Base-by-base conservation (phyloP, 2,113 vertebrate species). In the Vireo altiloquus region DNA sequence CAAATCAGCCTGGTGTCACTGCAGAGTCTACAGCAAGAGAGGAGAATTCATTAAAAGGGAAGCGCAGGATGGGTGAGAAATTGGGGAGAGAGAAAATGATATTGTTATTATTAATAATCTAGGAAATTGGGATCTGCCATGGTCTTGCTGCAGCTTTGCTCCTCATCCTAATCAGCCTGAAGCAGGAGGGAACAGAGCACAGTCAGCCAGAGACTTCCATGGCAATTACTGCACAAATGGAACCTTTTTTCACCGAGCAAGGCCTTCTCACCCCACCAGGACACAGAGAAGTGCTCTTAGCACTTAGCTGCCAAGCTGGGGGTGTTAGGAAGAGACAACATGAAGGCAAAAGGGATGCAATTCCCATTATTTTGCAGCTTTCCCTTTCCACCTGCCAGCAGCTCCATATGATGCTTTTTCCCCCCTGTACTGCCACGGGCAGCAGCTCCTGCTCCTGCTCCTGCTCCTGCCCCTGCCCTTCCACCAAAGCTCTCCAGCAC, bases 1-100 rank as follows among this genome's bases (percentile, higher is more conserved):
- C 94, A 97, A 97, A 97, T 97, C 95, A 96, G 95, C 72, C 87
- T 75, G 68, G 87, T 91, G 90, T 72, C 95, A 90, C 69, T 49
- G 93, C 20, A 4, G 76, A 87, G 93, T 87, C 94, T 87, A 14
- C 76, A 37, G 94, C 70, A 23, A 88, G 84, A 39, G 93, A 64
- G 79, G 83, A 46, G 85, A 88, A 96, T 94, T 95, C 95, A 94
- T 96, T 95, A 93, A 60, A 87, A 77, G 75, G 90, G 47, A 90
- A 80, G 95, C 6, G 0, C 69, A 27, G 87, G 82, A 46, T 47
- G 83, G 30, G 60, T 63, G 60, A 94, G 80, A 82, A 95, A 39
- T 3, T 77, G 13, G 44, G 37, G 69, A 49, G 87, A 33, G 56
- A 90, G 72, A 59, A 95, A 81, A 91, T 64, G 20, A 93, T 94